Percentiles rank a stretch among this genome's conserved stretches.
Evolutionary conservation across 2,888 invertebrate species (phyloP).

Genomic region (Drosophila differens): DNA sequence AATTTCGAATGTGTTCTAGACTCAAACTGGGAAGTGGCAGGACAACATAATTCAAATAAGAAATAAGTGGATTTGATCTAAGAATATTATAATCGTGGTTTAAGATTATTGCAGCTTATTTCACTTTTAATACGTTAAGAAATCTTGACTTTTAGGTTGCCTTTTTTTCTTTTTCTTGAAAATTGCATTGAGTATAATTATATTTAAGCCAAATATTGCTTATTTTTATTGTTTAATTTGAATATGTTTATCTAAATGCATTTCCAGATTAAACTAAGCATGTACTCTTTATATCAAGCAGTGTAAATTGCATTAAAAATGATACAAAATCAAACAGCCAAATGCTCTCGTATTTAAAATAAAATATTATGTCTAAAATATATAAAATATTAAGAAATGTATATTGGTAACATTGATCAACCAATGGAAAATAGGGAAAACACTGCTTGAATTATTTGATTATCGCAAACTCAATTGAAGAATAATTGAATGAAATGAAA

Average conservation of each 20-base stretch:
- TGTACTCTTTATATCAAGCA: neutral
- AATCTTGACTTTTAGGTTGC: neutral
- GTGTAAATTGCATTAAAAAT: too few species aligned
- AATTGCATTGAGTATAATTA: neutral
- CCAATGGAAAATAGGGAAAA: neutral
- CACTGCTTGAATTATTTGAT: neutral
- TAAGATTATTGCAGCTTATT: neutral
- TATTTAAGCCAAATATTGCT: neutral
- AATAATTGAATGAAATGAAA: neutral
- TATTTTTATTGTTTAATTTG: neutral
- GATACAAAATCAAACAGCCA: fast-evolving
- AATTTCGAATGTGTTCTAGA: neutral
- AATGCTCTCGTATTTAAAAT: neutral
- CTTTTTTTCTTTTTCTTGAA: neutral
- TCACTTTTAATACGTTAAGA: neutral
- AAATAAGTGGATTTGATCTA: neutral
- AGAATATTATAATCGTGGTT: neutral
- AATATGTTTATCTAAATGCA: neutral
- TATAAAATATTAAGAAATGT: neutral
- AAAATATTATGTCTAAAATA: neutral
- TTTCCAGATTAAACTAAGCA: neutral
- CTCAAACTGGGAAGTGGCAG: neutral
- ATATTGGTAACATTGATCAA: neutral
- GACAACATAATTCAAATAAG: fast-evolving
- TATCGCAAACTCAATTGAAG: neutral